Evolutionary conservation across 2,888 invertebrate genomes (phyloP).

Genomic region (Gymnoscelis rufifasciata): DNA sequence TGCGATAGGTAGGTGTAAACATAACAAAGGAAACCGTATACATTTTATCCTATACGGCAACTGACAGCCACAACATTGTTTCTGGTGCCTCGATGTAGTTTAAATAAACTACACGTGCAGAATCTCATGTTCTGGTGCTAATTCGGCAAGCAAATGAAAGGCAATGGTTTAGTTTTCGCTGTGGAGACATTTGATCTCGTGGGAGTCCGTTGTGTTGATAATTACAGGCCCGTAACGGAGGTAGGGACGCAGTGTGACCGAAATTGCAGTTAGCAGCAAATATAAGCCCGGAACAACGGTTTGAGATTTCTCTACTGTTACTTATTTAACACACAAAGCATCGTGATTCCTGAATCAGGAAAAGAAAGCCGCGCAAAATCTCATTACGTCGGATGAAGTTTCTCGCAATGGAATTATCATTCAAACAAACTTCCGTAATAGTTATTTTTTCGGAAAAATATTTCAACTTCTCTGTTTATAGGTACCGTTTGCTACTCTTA

Average conservation of each 20-base stretch:
- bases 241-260: constrained; percentile 27
- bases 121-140: constrained; percentile 37
- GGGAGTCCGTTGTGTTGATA: constrained; percentile 42
- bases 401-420: background rate
- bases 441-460: constrained; percentile 2
- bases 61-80: too few relatives aligned
- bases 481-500: constrained; percentile 14
- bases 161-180: constrained; percentile 47
- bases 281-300: constrained; percentile 5
- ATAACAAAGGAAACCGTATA: too few relatives aligned
- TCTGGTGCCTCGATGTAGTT: too few relatives aligned
- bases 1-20: too few relatives aligned
- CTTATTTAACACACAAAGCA: background rate
- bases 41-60: too few relatives aligned
- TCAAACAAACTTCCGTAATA: background rate
- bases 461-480: constrained; percentile 2
- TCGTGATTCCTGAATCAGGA: background rate
- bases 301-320: background rate
- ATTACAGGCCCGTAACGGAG: constrained; percentile 42
- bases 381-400: background rate
- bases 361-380: background rate
- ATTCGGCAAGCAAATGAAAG: constrained; percentile 53
- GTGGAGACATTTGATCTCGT: constrained; percentile 47
- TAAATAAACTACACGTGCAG: too few relatives aligned
- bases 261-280: constrained; percentile 39